Percentiles rank a stretch among this genome's conserved stretches.
phyloP scores from a whole-genome alignment of 2,113 vertebrate genomes.

The Nettapus auritus region DNA sequence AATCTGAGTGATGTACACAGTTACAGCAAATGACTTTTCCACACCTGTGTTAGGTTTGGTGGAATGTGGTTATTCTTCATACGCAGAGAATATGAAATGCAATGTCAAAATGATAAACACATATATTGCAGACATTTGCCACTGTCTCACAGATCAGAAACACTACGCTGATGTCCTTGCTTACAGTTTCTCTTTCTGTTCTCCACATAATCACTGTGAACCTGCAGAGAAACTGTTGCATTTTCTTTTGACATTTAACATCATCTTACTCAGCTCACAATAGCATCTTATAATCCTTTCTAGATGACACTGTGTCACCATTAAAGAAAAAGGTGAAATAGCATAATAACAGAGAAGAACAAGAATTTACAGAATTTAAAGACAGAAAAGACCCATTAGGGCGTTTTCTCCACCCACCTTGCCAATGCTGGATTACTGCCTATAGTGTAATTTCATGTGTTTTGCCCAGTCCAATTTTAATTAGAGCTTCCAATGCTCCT shows the following conservation, averaged over 20 bases:
- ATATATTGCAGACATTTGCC: neutral
- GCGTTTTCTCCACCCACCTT: conserved; percentile 32
- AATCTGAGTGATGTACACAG: neutral
- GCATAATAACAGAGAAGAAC: conserved; percentile 56
- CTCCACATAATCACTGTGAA: conserved; percentile 47
- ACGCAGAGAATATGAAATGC: neutral
- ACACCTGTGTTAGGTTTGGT: conserved; percentile 43
- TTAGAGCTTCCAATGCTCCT: conserved; percentile 48
- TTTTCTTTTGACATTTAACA: conserved; percentile 75
- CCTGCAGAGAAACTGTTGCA: conserved; percentile 51
- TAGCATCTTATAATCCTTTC: conserved; percentile 56
- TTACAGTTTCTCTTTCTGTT: conserved; percentile 49
- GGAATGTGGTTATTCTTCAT: conserved; percentile 11
- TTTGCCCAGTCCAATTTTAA: conserved; percentile 68
- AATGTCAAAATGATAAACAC: conserved; percentile 48
- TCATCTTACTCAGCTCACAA: conserved; percentile 45
- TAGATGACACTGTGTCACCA: conserved; percentile 56
- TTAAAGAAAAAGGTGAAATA: conserved; percentile 71
- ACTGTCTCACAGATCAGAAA: conserved; percentile 9
- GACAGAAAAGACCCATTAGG: conserved; percentile 48
- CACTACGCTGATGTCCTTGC: neutral
- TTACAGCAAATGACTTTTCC: neutral
- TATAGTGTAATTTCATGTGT: conserved; percentile 59
- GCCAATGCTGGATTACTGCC: conserved; percentile 37
- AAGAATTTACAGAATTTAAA: conserved; percentile 41